Evolutionary conservation across 2,113 vertebrate species (phyloP).

Genomic region (Bos javanicus): DNA sequence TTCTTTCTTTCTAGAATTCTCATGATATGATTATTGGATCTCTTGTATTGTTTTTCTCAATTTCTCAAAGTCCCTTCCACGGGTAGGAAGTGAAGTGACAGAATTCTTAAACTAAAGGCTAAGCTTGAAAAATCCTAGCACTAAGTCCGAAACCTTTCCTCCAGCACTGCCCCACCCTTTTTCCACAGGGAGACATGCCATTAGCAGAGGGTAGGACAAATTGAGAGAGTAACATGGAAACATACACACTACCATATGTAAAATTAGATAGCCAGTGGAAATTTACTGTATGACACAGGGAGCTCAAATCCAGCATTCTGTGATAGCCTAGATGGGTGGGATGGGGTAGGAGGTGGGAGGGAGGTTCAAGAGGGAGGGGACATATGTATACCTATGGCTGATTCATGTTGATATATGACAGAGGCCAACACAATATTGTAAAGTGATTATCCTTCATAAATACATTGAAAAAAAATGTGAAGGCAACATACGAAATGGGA

Average conservation of each 20-base stretch:
- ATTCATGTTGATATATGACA: not conserved
- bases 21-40: not conserved
- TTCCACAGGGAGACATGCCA: too few species aligned
- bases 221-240: not conserved
- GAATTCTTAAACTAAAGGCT: not conserved
- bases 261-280: not conserved
- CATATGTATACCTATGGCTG: not conserved
- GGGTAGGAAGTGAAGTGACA: not conserved
- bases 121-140: not conserved
- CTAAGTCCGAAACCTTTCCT: not conserved
- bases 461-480: not conserved
- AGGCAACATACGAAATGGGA: not conserved
- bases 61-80: not conserved
- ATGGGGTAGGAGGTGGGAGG: not conserved
- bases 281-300: not conserved
- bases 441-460: not conserved
- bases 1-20: not conserved
- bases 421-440: not conserved
- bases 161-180: not conserved
- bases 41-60: not conserved
- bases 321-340: not conserved
- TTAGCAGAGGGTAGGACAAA: not conserved
- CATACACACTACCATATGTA: not conserved
- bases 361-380: not conserved
- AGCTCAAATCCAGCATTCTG: not conserved